Evolutionary conservation across 2,113 vertebrate species (phyloP).

Genomic region (Nanorana parkeri): DNA sequence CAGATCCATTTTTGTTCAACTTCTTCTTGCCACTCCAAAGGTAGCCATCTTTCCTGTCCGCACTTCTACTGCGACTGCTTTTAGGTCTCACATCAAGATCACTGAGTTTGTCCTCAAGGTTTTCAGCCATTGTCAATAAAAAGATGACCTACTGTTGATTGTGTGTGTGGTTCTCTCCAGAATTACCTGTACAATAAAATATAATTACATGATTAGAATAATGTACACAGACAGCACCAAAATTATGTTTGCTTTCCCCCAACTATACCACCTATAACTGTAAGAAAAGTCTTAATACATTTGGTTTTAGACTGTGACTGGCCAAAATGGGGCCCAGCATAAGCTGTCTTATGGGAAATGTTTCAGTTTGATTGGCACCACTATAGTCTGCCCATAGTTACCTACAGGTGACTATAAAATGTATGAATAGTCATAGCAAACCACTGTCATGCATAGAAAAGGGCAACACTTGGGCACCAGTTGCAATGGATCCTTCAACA

Average conservation of each 20-base stretch:
- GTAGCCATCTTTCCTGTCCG: slow-evolving; percentile 87
- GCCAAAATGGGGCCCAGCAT: too few relatives aligned
- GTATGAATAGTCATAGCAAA: too few relatives aligned
- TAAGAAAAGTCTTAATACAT: too few relatives aligned
- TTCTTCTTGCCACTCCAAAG: slow-evolving; percentile 91
- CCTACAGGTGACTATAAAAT: too few relatives aligned
- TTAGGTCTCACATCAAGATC: slow-evolving; percentile 86
- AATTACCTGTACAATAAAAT: slow-evolving; percentile 2
- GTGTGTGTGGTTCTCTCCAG: background rate
- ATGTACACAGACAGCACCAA: background rate
- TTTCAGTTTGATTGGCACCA: too few relatives aligned
- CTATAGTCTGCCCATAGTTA: too few relatives aligned
- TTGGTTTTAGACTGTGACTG: too few relatives aligned
- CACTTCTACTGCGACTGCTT: slow-evolving; percentile 88
- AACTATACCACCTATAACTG: too few relatives aligned
- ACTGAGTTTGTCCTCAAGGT: slow-evolving; percentile 75
- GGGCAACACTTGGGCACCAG: too few relatives aligned
- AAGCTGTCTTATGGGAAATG: too few relatives aligned
- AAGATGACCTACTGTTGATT: background rate
- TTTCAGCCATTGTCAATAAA: slow-evolving; percentile 76
- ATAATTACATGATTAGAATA: background rate
- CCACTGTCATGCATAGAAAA: too few relatives aligned
- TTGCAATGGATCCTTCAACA: too few relatives aligned
- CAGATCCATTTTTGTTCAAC: slow-evolving; percentile 76
- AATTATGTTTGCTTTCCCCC: background rate